Base-by-base conservation (phyloP, 2,797 vertebrate genomes). In the Poeciliopsis gracilis region DNA sequence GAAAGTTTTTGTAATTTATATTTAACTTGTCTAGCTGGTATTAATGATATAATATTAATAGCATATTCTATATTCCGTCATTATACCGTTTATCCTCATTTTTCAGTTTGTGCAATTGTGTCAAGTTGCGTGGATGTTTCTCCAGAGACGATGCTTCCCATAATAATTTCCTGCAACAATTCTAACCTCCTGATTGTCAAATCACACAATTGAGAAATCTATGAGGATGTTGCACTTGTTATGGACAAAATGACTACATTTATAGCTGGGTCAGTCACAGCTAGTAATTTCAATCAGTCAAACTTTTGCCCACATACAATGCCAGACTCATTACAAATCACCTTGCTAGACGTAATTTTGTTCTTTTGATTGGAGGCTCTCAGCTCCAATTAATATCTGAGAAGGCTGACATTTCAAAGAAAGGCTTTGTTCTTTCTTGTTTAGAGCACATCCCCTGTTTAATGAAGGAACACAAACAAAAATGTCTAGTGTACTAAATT, bases 271-370 rank as follows among this genome's bases (percentile, higher is more conserved):
- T 87, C 87, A 85, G 83, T 88, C 85, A 73, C 83, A 84, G 86
- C 87, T 83, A 92, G 84, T 92, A 87, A 94, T 95, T 95, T 94
- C 93, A 94, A 94, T 95, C 94, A 94, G 86, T 69, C 88, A 59
- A 80, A 85, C 84, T 83, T 88, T 83, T 78, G 45, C 80, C 77
- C 80, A 79, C 85, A 89, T 81, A 83, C 81, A 88, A 90, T 91
- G 84, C 79, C 13, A 77, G 83, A 85, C 92, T 94, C 90, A 90
- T 93, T 93, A 93, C 80, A 82, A 77, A 91, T 91, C 91, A 94
- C 92, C 90, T 92, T 91, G 86, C 82, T 86, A 90, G 88, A 90
- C 81, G 78, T 82, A 80, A 90, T 89, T 95, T 93, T 94, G 90
- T 93, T 90, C 87, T 82, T 87, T 84, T 95, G 94, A 95, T 95